A percentile compares a stretch with the other conserved stretches of the same genome.
These are phyloP conservation scores for Corticium candelabrum DNA, from an alignment of 37 sponge, comb jelly and placozoan species.

Conservation along the genomic window DNA sequence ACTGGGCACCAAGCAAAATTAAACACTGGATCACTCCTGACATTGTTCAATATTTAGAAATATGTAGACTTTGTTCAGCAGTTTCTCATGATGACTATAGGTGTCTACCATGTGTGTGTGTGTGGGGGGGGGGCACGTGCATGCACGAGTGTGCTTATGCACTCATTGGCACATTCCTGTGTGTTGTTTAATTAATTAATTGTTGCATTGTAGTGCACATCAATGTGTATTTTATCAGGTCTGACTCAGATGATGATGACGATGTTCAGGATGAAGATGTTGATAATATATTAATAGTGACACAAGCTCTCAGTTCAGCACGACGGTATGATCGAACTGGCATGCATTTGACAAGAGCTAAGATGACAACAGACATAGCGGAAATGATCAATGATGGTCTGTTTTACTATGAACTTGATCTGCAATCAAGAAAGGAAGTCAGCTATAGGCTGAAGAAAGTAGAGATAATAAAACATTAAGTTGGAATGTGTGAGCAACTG, in stretches of 20 bases:
- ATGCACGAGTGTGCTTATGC: too few relatives aligned
- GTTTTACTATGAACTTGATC: constrained; percentile 67
- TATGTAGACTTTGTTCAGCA: too few relatives aligned
- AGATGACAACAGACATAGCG: constrained; percentile 63
- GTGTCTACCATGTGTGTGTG: too few relatives aligned
- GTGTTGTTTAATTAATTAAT: background rate
- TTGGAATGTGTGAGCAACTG: background rate
- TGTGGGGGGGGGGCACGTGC: background rate
- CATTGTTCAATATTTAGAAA: too few relatives aligned
- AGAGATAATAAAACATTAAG: constrained; percentile 1
- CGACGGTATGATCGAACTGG: constrained; percentile 63
- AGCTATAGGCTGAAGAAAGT: background rate
- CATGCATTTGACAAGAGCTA: constrained; percentile 23
- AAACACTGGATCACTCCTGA: too few relatives aligned
- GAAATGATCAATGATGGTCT: constrained; percentile 92
- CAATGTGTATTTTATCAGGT: constrained; percentile 11
- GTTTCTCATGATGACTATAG: too few relatives aligned
- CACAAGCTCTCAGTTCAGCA: constrained; percentile 33
- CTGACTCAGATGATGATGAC: constrained; percentile 51
- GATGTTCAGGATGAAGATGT: constrained; percentile 74
- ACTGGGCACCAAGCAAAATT: too few relatives aligned
- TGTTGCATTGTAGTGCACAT: background rate
- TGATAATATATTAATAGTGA: constrained; percentile 55
- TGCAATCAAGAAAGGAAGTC: background rate
- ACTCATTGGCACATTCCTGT: background rate